Base-by-base conservation (phyloP, 64 coral and sea anemone genomes). In the Dendrophyllia cribrosa region DNA sequence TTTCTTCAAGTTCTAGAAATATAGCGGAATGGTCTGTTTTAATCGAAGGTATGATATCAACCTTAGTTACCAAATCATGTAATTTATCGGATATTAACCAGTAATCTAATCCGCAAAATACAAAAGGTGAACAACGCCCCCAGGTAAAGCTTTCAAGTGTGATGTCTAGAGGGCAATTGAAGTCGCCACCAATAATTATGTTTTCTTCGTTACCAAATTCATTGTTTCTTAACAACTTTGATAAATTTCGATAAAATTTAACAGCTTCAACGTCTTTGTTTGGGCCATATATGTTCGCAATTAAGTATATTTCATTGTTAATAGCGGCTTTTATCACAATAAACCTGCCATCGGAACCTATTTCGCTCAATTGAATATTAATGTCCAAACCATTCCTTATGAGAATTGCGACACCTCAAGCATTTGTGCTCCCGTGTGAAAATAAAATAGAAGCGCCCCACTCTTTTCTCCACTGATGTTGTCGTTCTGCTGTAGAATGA, bases 251-350 rank as follows among this genome's bases (percentile, higher is more conserved):
- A 52, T 77, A 51, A 49, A 49, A 77, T 56, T 51, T 49, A 56
- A 77, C 74, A 52, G 74, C 74, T 9, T 77, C 48, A 20, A 48
- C 74, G 47, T 77, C 45, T 49, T 46, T 75, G 72, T 75, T 75
- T 17, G 74, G 74, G 19, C 74, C 19, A 77, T 77, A 21, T 52
- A 77, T 77, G 19, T 77, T 50, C 13, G 72, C 72, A 43, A 75
- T 43, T 75, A 50, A 6, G 49, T 77, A 77, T 55, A 49, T 77
- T 48, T 77, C 50, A 58, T 55, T 51, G 16, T 56, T 77, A 10
- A 77, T 77, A 17, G 50, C 19, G 19, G 74, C 20, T 51, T 77
- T 77, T 49, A 77, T 46, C 21, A 47, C 43, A 73, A 73, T 44
- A 47, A 73, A 73, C 34, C 34, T 34, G 34, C 34, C 34, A 34